phyloP scores from a whole-genome alignment of 2,113 vertebrate species.

The western clawed frog (Xenopus tropicalis) region DNA sequence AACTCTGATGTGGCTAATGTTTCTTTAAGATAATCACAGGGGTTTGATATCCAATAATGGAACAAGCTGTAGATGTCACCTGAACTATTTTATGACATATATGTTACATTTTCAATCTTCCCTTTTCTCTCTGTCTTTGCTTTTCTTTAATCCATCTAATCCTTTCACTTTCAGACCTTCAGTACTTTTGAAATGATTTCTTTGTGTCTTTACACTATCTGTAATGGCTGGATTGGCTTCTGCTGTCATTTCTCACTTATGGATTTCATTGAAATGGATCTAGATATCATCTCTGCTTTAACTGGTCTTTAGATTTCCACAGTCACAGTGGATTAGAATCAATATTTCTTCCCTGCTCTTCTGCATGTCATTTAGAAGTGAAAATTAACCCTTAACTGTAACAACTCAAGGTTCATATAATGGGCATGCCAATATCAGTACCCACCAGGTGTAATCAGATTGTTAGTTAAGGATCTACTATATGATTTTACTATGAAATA shows the following conservation, averaged over 20 bases:
- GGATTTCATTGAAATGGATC: constrained; percentile 45
- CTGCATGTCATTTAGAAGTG: constrained; percentile 37
- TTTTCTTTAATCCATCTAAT: constrained; percentile 44
- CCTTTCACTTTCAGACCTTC: constrained; percentile 36
- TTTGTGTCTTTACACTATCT: constrained; percentile 38
- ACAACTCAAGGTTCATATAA: background rate
- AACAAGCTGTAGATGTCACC: constrained; percentile 12
- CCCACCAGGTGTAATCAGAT: background rate
- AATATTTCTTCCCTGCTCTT: constrained; percentile 39
- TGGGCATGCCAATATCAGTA: background rate
- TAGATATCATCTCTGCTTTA: constrained; percentile 46
- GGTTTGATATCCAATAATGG: constrained; percentile 13
- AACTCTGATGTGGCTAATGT: too few relatives aligned
- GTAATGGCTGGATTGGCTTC: constrained; percentile 39
- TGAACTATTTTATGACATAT: constrained; percentile 33
- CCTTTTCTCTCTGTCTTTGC: constrained; percentile 28
- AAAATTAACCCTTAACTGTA: constrained; percentile 19
- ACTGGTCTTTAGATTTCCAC: constrained; percentile 44
- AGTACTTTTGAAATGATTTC: constrained; percentile 43
- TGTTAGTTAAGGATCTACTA: too few relatives aligned
- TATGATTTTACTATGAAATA: too few relatives aligned
- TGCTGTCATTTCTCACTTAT: constrained; percentile 44
- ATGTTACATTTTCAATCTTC: constrained; percentile 38
- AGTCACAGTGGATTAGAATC: constrained; percentile 46
- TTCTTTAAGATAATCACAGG: too few relatives aligned